A percentile compares a stretch with the other conserved stretches of the same genome.
These are phyloP conservation scores for Microcebus griseorufus DNA, from an alignment of 2,113 vertebrate genomes.

Conservation along the genomic window DNA sequence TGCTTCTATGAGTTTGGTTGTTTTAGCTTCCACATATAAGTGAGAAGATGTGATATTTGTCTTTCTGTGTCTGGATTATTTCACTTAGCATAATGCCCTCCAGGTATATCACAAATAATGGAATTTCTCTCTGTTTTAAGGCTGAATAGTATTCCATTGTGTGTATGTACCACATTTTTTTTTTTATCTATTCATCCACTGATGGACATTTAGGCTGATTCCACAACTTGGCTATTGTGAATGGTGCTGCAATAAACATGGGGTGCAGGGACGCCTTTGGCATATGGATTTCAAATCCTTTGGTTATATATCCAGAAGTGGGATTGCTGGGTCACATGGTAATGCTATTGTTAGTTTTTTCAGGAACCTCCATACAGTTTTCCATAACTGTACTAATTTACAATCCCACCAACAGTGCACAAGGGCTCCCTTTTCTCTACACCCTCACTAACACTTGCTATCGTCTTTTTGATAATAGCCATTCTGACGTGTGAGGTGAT, in stretches of 20 bases:
- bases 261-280: neutral
- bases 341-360: neutral
- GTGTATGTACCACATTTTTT: neutral
- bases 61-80: neutral
- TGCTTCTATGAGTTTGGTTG: neutral
- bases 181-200: neutral
- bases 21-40: neutral
- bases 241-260: neutral
- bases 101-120: neutral
- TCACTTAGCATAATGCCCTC: neutral
- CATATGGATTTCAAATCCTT: neutral
- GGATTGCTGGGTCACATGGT: neutral
- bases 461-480: neutral
- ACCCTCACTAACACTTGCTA: neutral
- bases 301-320: neutral
- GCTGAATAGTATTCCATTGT: neutral
- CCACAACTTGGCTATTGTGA: neutral
- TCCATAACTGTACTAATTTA: neutral
- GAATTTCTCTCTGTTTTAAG: neutral
- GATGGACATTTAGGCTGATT: neutral
- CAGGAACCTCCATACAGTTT: neutral
- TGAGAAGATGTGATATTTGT: neutral
- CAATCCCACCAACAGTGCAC: neutral
- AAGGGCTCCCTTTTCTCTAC: neutral
- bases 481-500: neutral